Conservation (phyloP, 2,113 vertebrate genomes). For the Labrus mixtus region DNA sequence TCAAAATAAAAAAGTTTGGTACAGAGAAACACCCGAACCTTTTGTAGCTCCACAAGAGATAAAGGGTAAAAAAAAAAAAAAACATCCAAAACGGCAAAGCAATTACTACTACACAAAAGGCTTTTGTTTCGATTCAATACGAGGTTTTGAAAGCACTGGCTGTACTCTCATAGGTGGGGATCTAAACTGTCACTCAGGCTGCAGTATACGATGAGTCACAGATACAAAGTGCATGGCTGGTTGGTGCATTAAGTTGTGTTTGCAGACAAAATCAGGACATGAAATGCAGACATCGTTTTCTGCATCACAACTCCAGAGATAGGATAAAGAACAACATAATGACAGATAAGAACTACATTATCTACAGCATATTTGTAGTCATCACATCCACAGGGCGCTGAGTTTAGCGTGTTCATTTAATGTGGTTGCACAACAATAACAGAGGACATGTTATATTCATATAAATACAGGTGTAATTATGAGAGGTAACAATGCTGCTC, state of each 20-base stretch:
- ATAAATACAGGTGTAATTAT: too few species aligned
- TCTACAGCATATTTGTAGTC: too few species aligned
- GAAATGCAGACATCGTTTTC: not conserved
- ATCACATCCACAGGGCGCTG: too few species aligned
- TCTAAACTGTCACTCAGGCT: not conserved
- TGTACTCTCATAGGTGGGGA: not conserved
- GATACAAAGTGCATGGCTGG: not conserved
- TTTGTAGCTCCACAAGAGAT: not conserved
- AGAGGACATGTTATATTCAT: too few species aligned
- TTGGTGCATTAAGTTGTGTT: not conserved
- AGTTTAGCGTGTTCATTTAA: too few species aligned
- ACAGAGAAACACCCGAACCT: not conserved
- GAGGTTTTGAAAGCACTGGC: not conserved
- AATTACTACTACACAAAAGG: not conserved
- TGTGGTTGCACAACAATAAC: too few species aligned
- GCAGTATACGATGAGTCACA: slow-evolving; percentile 3
- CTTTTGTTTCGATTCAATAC: not conserved
- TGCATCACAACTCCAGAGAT: too few species aligned
- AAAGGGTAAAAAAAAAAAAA: not conserved
- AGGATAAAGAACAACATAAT: too few species aligned
- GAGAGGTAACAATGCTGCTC: too few species aligned
- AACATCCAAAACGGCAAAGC: not conserved
- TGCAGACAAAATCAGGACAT: slow-evolving; percentile 3
- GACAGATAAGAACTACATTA: too few species aligned
- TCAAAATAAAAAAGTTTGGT: too few species aligned